Evolutionary conservation across 2,888 invertebrate species (phyloP).

Genomic region (Lasioglossum zephyrum): DNA sequence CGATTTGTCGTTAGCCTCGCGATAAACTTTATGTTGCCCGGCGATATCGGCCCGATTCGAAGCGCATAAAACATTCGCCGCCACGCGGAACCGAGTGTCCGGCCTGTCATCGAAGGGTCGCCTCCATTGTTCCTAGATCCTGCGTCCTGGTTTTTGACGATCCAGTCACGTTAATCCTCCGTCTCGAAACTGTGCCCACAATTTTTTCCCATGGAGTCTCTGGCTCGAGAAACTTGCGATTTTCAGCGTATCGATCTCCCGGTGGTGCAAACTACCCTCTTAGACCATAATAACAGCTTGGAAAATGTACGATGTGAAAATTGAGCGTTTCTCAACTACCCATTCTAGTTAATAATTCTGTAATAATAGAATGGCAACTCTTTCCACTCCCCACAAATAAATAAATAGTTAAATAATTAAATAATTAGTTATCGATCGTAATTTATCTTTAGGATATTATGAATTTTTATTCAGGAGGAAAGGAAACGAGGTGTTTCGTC

Average conservation of each 20-base stretch:
- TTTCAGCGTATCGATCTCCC: neutral
- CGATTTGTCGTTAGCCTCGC: conserved; percentile 83
- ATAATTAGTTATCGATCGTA: no score
- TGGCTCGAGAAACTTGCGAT: neutral
- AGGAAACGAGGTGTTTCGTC: no score
- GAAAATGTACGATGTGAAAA: no score
- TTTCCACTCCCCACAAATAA: neutral
- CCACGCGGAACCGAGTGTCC: neutral
- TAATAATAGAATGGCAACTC: no score
- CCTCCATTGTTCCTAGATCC: neutral
- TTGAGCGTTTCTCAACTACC: no score
- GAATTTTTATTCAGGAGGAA: no score
- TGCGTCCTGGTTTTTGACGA: neutral
- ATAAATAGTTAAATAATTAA: neutral
- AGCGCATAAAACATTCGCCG: conserved; percentile 75
- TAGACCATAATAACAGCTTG: no score
- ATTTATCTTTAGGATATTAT: no score
- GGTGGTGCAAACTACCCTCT: neutral
- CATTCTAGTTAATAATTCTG: no score
- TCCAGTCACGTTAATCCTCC: neutral
- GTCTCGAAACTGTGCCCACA: neutral
- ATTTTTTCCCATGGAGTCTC: no score
- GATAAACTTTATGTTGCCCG: conserved; percentile 81
- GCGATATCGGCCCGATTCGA: conserved; percentile 79
- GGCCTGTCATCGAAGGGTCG: neutral